These are phyloP conservation scores for Morpho helenor DNA, from an alignment of 2,888 invertebrate species.

Conservation along the genomic window DNA sequence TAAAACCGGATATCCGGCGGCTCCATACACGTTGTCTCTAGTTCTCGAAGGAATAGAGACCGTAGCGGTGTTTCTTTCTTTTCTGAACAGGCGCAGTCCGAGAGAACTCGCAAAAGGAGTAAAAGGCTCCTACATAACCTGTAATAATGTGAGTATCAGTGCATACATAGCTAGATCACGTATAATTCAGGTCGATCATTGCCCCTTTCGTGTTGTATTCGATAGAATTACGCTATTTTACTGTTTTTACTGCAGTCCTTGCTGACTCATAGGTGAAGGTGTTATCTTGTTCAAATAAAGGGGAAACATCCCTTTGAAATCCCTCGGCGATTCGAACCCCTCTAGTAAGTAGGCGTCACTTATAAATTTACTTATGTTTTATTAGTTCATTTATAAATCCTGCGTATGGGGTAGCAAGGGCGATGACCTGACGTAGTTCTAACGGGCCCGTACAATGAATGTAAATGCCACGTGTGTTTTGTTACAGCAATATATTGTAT, in stretches of 20 bases:
- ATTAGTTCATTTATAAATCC: constrained; percentile 4
- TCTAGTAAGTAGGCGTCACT: constrained; percentile 30
- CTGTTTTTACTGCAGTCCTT: constrained; percentile 28
- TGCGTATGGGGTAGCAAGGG: constrained; percentile 47
- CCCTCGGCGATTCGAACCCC: constrained; percentile 23
- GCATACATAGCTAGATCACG: constrained; percentile 45
- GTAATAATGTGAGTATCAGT: constrained; percentile 76
- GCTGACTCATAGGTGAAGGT: constrained; percentile 43
- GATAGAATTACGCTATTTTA: constrained; percentile 32
- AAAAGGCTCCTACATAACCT: constrained; percentile 80
- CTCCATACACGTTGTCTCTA: constrained; percentile 75
- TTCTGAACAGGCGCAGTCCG: constrained; percentile 79
- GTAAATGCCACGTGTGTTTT: constrained; percentile 75
- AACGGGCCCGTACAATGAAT: constrained; percentile 35
- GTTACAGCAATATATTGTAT: constrained; percentile 95
- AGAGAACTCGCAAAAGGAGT: constrained; percentile 78
- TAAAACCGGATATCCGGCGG: constrained; percentile 70
- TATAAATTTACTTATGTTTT: constrained; percentile 3
- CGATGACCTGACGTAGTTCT: constrained; percentile 59
- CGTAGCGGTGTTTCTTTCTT: constrained; percentile 75
- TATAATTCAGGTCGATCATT: constrained; percentile 32
- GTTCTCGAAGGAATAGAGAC: constrained; percentile 69
- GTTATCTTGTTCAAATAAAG: constrained; percentile 26
- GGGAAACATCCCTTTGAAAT: constrained; percentile 22
- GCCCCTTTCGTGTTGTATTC: constrained; percentile 36